These are phyloP conservation scores for Epinephelus malabaricus DNA, from an alignment of 2,797 vertebrate genomes.

Conservation along the genomic window DNA sequence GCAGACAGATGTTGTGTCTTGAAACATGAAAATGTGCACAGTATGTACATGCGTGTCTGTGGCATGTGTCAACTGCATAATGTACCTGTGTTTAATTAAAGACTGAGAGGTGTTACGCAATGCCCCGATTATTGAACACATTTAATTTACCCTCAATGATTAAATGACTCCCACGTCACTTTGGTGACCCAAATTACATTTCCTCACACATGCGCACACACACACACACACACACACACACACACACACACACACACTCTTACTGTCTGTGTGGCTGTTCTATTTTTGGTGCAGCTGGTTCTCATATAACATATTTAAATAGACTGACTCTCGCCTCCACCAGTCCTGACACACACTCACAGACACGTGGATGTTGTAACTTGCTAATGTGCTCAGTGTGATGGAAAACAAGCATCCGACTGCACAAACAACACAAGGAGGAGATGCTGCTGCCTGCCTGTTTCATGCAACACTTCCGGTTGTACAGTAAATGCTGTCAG, in stretches of 20 bases:
- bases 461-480: background rate
- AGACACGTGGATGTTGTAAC: constrained; percentile 52
- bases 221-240: constrained; percentile 31
- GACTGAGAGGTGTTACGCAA: constrained; percentile 69
- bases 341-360: constrained; percentile 57
- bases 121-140: constrained; percentile 72
- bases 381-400: constrained; percentile 41
- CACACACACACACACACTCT: constrained; percentile 17
- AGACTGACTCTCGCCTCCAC: constrained; percentile 42
- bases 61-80: constrained; percentile 61
- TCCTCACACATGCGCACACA: constrained; percentile 31
- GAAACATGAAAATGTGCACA: constrained; percentile 15
- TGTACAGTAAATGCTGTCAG: background rate
- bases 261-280: constrained; percentile 34
- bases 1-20: constrained; percentile 61
- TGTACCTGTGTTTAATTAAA: constrained; percentile 69
- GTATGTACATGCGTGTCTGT: constrained; percentile 9
- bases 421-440: constrained; percentile 21
- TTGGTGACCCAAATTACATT: constrained; percentile 70
- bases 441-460: constrained; percentile 3
- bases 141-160: constrained; percentile 71
- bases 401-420: constrained; percentile 47
- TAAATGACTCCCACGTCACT: constrained; percentile 71
- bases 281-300: constrained; percentile 72
- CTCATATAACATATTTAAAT: constrained; percentile 61